phyloP scores from a whole-genome alignment of 2,113 vertebrate genomes.

The Sphaerodactylus townsendi region DNA sequence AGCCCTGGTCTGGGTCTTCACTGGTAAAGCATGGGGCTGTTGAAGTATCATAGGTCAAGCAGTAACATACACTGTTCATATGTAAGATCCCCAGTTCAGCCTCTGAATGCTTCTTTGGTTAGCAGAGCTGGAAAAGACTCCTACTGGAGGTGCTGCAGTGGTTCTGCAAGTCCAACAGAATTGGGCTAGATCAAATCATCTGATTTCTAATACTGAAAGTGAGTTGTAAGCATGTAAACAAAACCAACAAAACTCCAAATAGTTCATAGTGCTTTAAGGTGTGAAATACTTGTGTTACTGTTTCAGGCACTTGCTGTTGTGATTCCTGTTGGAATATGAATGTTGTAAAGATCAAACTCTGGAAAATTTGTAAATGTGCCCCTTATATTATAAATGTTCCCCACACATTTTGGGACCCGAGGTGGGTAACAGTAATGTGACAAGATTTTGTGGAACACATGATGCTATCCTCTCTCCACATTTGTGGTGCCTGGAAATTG shows the following conservation, averaged over 20 bases:
- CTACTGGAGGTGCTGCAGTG: background rate
- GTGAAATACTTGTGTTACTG: background rate
- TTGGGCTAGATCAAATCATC: background rate
- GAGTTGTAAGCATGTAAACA: constrained; percentile 21
- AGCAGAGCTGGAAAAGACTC: background rate
- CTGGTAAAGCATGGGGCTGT: background rate
- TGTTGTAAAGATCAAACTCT: too few species aligned
- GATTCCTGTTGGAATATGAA: background rate
- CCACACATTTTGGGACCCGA: too few species aligned
- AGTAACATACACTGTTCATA: background rate
- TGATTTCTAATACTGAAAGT: constrained; percentile 5
- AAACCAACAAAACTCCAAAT: too few species aligned
- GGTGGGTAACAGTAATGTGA: too few species aligned
- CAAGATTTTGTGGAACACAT: too few species aligned
- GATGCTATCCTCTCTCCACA: too few species aligned
- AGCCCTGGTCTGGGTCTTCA: background rate
- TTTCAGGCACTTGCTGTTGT: background rate
- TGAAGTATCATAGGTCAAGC: background rate
- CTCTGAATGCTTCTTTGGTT: background rate
- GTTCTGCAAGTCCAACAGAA: background rate
- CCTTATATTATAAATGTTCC: too few species aligned
- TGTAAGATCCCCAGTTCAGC: background rate
- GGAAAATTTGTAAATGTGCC: too few species aligned
- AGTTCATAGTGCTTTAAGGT: background rate
- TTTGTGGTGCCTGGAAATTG: too few species aligned